A percentile compares a stretch with the other conserved stretches of the same genome.
Evolutionary conservation across 1,140 invertebrate genomes (phyloP).

Genomic region (Papilio machaon): DNA sequence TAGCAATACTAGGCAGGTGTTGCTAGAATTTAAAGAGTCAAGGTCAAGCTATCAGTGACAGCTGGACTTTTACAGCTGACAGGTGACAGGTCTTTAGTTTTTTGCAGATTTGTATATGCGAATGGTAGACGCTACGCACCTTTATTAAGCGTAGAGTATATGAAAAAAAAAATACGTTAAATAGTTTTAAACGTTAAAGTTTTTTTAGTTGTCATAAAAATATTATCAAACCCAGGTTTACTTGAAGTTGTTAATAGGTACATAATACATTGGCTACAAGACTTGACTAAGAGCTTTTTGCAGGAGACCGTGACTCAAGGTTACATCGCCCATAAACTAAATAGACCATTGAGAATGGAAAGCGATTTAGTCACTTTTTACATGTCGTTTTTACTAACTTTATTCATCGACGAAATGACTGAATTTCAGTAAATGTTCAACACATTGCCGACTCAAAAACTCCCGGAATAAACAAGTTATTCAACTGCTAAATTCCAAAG

Average conservation of each 20-base stretch:
- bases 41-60: too few species aligned
- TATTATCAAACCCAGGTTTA: not conserved
- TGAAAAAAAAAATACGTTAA: not conserved
- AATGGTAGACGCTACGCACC: not conserved
- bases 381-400: constrained; percentile 8
- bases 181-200: not conserved
- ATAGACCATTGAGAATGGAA: constrained; percentile 34
- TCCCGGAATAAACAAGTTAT: too few species aligned
- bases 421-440: not conserved
- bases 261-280: not conserved
- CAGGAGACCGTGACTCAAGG: constrained; percentile 5
- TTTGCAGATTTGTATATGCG: not conserved
- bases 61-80: too few species aligned
- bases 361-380: constrained; percentile 7
- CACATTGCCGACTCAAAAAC: not conserved
- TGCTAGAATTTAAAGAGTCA: too few species aligned
- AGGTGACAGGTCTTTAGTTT: not conserved
- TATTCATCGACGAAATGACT: not conserved
- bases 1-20: too few species aligned
- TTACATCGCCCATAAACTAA: constrained; percentile 29
- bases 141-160: not conserved
- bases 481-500: too few species aligned
- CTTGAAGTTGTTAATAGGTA: not conserved
- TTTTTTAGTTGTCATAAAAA: not conserved
- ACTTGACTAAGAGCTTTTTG: constrained; percentile 21